phyloP scores from a whole-genome alignment of 2,888 invertebrate species.

The Dermolepida albohirtum region DNA sequence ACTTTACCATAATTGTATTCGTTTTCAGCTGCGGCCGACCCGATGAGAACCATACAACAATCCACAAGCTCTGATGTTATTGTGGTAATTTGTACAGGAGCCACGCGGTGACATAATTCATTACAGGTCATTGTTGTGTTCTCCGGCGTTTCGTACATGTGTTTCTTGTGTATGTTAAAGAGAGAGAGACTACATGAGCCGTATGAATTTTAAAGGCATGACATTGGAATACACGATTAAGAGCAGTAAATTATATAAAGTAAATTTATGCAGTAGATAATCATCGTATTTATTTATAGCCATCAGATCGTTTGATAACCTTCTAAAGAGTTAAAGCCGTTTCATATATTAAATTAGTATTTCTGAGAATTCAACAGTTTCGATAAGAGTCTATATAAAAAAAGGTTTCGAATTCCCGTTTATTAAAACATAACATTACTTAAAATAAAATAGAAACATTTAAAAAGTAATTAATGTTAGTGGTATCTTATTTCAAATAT shows the following conservation, averaged over 20 bases:
- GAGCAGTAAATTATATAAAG: conserved; percentile 21
- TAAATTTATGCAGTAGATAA: conserved; percentile 35
- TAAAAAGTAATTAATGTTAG: too few species aligned
- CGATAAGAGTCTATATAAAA: too few species aligned
- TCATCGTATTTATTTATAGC: conserved; percentile 26
- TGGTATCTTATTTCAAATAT: too few species aligned
- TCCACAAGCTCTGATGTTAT: conserved; percentile 9
- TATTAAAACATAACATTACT: too few species aligned
- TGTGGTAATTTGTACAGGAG: conserved; percentile 34
- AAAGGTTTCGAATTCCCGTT: too few species aligned
- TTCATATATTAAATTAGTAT: background rate
- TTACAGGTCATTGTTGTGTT: conserved; percentile 35
- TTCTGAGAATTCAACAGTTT: background rate
- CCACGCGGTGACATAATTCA: conserved; percentile 38
- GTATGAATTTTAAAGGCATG: conserved; percentile 19
- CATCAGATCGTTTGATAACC: conserved; percentile 28
- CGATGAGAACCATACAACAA: conserved; percentile 13
- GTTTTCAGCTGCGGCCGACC: conserved; percentile 26
- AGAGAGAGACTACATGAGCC: conserved; percentile 2
- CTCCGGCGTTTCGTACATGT: conserved; percentile 15
- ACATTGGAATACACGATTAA: conserved; percentile 27
- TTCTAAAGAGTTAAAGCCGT: background rate
- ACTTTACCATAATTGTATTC: conserved; percentile 39
- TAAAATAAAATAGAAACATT: too few species aligned
- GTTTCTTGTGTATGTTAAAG: background rate